Conservation (phyloP, 2,797 vertebrate genomes). For the Coregonus ussuriensis region DNA sequence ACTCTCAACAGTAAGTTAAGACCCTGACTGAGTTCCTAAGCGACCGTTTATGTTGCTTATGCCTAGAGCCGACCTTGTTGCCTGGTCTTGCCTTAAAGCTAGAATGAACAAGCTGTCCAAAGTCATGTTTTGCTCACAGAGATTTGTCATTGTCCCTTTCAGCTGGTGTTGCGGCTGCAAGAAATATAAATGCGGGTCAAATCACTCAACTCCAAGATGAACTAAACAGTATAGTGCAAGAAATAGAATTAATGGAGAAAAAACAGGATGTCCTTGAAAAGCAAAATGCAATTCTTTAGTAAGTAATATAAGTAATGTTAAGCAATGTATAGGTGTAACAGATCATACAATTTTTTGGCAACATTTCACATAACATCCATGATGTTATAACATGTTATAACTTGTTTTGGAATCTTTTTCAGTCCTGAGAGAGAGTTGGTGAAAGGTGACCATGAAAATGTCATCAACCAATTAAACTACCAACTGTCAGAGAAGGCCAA, state of each 20-base stretch:
- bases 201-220: constrained; percentile 63
- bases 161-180: constrained; percentile 74
- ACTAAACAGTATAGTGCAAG: constrained; percentile 36
- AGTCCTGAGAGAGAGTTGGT: constrained; percentile 17
- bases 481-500: constrained; percentile 12
- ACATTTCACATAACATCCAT: no score
- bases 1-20: no score
- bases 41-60: no score
- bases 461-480: constrained; percentile 67
- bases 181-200: constrained; percentile 58
- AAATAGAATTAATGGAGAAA: constrained; percentile 45
- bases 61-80: no score
- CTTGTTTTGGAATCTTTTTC: background rate
- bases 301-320: constrained; percentile 16
- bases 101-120: background rate
- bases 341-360: no score
- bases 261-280: constrained; percentile 53
- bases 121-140: background rate
- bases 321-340: no score
- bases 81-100: background rate
- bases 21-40: no score
- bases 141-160: constrained; percentile 32
- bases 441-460: constrained; percentile 27
- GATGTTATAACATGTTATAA: no score
- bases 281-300: constrained; percentile 56